Evolutionary conservation across 2,113 vertebrate species (phyloP).

Genomic region (Phalacrocorax pelagicus): DNA sequence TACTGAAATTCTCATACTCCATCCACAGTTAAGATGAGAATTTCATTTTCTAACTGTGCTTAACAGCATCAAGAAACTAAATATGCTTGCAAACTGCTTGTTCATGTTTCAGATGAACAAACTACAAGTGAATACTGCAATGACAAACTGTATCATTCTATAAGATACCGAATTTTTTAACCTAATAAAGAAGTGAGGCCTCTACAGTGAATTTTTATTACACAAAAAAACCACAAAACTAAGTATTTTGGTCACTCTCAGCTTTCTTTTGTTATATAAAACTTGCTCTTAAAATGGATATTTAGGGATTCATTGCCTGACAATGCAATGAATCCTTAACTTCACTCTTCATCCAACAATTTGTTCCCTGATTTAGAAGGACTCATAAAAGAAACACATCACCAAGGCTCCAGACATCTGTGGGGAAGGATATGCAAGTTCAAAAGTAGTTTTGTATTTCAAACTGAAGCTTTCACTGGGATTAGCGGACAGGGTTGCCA

Average conservation of each 20-base stretch:
- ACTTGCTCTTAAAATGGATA: background rate
- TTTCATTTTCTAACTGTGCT: conserved; percentile 23
- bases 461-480: conserved; percentile 40
- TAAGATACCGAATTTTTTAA: background rate
- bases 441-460: conserved; percentile 49
- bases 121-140: background rate
- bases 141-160: background rate
- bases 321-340: background rate
- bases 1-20: conserved; percentile 33
- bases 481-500: conserved; percentile 32
- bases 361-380: conserved; percentile 20
- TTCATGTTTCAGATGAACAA: background rate
- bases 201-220: background rate
- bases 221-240: background rate
- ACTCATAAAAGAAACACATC: conserved; percentile 28
- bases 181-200: background rate
- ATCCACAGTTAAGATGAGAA: background rate
- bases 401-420: conserved; percentile 43
- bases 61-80: background rate
- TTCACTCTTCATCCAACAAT: background rate
- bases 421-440: conserved; percentile 27
- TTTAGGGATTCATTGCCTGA: conserved; percentile 1
- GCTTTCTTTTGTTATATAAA: background rate
- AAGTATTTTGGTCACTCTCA: background rate
- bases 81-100: background rate